Evolutionary conservation across 2,888 invertebrate genomes (phyloP).

Genomic region (Daptonema setosum): DNA sequence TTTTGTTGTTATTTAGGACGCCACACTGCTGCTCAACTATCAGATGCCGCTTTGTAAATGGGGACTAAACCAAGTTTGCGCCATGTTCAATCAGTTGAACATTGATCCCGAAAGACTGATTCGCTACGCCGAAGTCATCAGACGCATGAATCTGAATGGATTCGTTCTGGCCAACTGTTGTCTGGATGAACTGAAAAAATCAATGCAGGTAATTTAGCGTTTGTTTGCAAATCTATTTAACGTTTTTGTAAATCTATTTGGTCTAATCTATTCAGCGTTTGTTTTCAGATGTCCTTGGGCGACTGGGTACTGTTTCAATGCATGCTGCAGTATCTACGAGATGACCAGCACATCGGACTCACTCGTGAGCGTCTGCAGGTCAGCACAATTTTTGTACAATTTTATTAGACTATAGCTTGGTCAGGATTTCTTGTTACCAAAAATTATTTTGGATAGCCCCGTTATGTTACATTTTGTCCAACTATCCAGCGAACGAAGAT

Average conservation of each 20-base stretch:
- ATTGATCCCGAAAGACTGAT: constrained; percentile 14
- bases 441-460: too few species aligned
- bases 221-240: not conserved
- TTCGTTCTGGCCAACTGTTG: constrained; percentile 28
- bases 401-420: too few species aligned
- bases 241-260: not conserved
- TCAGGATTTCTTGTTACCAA: too few species aligned
- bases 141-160: constrained; percentile 19
- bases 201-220: constrained; percentile 14
- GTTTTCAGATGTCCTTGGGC: constrained; percentile 18
- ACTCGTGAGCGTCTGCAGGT: not conserved
- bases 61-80: not conserved
- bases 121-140: constrained; percentile 8
- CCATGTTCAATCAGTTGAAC: constrained; percentile 10
- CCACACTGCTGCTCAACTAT: not conserved
- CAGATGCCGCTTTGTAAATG: not conserved
- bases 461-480: too few species aligned
- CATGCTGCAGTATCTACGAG: constrained; percentile 20
- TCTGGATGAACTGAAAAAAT: constrained; percentile 28
- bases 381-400: not conserved
- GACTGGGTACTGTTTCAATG: constrained; percentile 25
- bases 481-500: too few species aligned
- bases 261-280: not conserved
- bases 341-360: not conserved
- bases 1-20: too few species aligned